Conservation (phyloP, 1,140 invertebrate genomes). For the Tigriopus japonicus region DNA sequence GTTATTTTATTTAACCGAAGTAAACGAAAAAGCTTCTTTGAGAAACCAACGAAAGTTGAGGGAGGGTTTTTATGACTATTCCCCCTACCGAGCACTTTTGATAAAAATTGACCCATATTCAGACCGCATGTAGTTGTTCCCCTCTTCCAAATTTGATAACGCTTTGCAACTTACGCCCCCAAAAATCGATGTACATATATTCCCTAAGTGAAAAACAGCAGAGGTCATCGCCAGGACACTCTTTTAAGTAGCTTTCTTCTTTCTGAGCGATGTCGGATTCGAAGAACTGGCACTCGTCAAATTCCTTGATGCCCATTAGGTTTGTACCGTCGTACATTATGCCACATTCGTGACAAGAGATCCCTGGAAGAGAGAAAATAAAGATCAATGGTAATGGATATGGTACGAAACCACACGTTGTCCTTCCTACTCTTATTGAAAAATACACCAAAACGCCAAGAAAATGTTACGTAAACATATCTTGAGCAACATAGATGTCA, state of each 20-base stretch:
- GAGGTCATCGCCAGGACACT: neutral
- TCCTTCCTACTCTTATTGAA: too few relatives aligned
- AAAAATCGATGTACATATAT: neutral
- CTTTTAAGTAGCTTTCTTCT: neutral
- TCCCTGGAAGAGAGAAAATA: too few relatives aligned
- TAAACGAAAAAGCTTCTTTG: neutral
- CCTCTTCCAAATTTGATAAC: too few relatives aligned
- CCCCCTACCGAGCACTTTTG: too few relatives aligned
- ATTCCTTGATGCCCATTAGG: neutral
- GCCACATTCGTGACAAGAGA: neutral
- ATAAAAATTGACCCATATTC: too few relatives aligned
- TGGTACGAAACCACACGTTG: too few relatives aligned
- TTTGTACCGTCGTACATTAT: neutral
- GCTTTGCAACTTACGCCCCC: neutral
- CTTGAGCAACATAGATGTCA: too few relatives aligned
- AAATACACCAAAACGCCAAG: too few relatives aligned
- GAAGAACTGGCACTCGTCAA: neutral
- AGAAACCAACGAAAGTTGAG: neutral
- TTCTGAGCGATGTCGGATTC: neutral
- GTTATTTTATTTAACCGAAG: neutral
- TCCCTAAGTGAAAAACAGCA: neutral
- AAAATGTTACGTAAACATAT: too few relatives aligned
- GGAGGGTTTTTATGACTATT: too few relatives aligned
- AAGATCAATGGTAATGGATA: too few relatives aligned
- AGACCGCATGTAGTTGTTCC: too few relatives aligned